Evolutionary conservation across 2,888 invertebrate species (phyloP).

Genomic region (Ametastegia equiseti): DNA sequence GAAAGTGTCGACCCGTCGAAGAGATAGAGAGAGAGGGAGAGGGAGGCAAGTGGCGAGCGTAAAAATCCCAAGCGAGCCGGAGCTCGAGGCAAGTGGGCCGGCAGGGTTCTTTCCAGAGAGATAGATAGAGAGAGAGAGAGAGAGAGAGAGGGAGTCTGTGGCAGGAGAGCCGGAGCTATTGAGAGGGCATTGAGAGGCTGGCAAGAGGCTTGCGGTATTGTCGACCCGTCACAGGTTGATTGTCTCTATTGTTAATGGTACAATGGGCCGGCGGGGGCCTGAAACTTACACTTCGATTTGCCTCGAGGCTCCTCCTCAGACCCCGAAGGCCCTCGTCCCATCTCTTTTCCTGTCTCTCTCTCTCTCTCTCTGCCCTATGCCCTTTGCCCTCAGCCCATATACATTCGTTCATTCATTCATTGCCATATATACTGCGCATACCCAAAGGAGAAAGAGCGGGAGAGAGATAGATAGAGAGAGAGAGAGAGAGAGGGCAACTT

Average conservation of each 20-base stretch:
- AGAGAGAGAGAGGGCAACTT: too few relatives aligned
- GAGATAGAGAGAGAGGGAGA: neutral
- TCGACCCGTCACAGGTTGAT: constrained; percentile 68
- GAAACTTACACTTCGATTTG: constrained; percentile 67
- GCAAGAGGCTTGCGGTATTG: constrained; percentile 61
- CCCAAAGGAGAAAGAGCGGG: too few relatives aligned
- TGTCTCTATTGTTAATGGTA: constrained; percentile 66
- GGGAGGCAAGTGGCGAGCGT: neutral
- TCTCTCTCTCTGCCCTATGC: too few relatives aligned
- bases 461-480: too few relatives aligned
- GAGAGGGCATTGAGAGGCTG: constrained; percentile 56
- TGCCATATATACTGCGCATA: too few relatives aligned
- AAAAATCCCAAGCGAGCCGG: neutral
- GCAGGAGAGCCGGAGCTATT: constrained; percentile 9
- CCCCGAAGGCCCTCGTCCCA: constrained; percentile 18
- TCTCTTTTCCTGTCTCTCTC: too few relatives aligned
- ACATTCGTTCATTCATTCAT: too few relatives aligned
- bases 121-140: neutral
- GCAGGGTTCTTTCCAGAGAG: too few relatives aligned
- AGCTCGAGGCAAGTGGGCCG: too few relatives aligned
- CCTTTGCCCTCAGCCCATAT: too few relatives aligned
- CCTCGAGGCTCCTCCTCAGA: neutral
- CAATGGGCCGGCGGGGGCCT: constrained; percentile 66
- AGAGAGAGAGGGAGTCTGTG: neutral
- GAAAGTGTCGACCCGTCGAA: neutral